Evolutionary conservation across 2,797 vertebrate genomes (phyloP).

Genomic region (Gorsachius magnificus): DNA sequence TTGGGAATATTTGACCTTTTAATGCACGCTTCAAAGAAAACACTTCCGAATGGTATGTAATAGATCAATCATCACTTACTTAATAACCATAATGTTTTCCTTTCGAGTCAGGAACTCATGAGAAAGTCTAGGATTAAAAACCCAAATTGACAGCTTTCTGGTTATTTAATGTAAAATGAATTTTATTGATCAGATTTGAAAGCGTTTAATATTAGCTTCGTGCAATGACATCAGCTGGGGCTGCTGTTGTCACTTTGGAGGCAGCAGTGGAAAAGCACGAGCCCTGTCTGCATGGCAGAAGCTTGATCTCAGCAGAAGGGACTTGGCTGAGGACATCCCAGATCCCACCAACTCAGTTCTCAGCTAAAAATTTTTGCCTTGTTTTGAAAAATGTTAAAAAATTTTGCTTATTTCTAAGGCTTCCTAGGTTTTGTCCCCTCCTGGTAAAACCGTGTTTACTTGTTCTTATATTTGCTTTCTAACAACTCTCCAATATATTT

Average conservation of each 20-base stretch:
- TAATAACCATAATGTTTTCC: conserved; percentile 61
- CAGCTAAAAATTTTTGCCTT: not conserved
- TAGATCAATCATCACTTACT: conserved; percentile 68
- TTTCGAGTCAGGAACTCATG: conserved; percentile 56
- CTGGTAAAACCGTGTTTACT: not conserved
- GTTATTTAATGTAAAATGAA: conserved; percentile 70
- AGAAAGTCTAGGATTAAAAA: conserved; percentile 48
- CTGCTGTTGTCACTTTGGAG: conserved; percentile 54
- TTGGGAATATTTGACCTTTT: conserved; percentile 55
- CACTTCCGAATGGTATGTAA: conserved; percentile 57
- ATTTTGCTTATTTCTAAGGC: not conserved
- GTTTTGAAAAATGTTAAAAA: not conserved
- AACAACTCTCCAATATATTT: not conserved
- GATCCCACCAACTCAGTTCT: conserved; percentile 45
- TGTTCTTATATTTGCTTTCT: not conserved
- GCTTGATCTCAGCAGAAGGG: conserved; percentile 32
- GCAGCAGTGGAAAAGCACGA: conserved; percentile 29
- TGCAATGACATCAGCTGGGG: conserved; percentile 61
- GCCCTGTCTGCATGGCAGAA: conserved; percentile 49
- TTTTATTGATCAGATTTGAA: conserved; percentile 82
- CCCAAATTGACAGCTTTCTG: conserved; percentile 44
- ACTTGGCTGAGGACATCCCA: conserved; percentile 19
- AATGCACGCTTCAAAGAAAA: conserved; percentile 64
- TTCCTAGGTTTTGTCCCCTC: not conserved
- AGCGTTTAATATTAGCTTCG: conserved; percentile 63